Percentiles rank a stretch among this genome's conserved stretches.
phyloP scores from a whole-genome alignment of 2,888 invertebrate genomes.

The Listrodromus nycthemerus region DNA sequence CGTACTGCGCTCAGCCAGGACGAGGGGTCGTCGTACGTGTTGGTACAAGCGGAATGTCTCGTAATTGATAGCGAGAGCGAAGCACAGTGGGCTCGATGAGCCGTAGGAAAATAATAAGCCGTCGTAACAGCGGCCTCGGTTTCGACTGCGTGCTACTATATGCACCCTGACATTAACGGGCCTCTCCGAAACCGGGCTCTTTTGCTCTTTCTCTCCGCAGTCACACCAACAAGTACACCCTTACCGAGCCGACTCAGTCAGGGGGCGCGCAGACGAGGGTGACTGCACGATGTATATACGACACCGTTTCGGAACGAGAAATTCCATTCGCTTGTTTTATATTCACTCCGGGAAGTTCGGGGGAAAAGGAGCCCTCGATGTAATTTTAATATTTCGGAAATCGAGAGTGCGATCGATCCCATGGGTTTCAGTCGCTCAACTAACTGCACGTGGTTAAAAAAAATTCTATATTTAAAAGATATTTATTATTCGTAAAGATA shows the following conservation, averaged over 20 bases:
- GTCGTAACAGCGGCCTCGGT: constrained; percentile 71
- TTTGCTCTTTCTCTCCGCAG: constrained; percentile 61
- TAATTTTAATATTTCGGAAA: too few species aligned
- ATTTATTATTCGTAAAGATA: too few species aligned
- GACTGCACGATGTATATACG: background rate
- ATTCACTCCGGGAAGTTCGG: background rate
- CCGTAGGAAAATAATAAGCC: constrained; percentile 84
- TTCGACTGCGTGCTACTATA: constrained; percentile 40
- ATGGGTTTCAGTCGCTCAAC: too few species aligned
- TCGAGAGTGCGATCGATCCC: too few species aligned
- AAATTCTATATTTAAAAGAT: too few species aligned
- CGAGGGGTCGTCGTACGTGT: constrained; percentile 62
- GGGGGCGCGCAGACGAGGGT: constrained; percentile 26
- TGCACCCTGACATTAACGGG: constrained; percentile 78
- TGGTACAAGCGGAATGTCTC: constrained; percentile 77
- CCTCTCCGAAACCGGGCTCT: constrained; percentile 72
- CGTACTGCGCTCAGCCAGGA: constrained; percentile 61
- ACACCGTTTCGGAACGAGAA: constrained; percentile 2
- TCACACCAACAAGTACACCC: constrained; percentile 46
- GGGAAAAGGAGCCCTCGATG: background rate
- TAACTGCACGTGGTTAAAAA: too few species aligned
- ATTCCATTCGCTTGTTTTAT: constrained; percentile 15
- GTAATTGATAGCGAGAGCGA: constrained; percentile 83
- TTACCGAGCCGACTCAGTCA: constrained; percentile 30
- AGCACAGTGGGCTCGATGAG: constrained; percentile 82